These are phyloP conservation scores for Acrocephalus kingi DNA, from an alignment of 2,113 vertebrate species.

Conservation along the genomic window DNA sequence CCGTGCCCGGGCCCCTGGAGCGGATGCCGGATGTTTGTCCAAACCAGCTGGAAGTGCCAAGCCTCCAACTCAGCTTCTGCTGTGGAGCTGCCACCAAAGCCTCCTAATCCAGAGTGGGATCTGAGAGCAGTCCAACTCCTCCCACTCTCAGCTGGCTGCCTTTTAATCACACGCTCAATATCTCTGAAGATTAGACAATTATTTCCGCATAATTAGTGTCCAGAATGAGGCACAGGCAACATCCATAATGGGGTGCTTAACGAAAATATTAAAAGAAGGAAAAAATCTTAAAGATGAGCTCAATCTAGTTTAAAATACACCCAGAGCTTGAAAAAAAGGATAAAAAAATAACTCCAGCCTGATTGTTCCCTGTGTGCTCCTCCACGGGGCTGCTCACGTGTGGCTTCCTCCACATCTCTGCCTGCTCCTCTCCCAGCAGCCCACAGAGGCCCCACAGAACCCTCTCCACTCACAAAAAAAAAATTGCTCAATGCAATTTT, in stretches of 20 bases:
- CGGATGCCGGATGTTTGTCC: background rate
- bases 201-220: conserved; percentile 54
- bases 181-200: conserved; percentile 52
- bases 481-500: background rate
- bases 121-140: conserved; percentile 5
- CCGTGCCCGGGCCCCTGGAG: background rate
- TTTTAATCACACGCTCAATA: conserved; percentile 58
- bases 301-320: background rate
- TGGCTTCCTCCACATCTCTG: background rate
- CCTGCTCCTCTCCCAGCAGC: background rate
- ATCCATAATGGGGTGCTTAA: background rate
- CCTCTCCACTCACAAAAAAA: background rate
- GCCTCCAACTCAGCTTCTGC: background rate
- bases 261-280: background rate
- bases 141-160: conserved; percentile 36
- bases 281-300: background rate
- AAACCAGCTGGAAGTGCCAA: background rate
- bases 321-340: background rate
- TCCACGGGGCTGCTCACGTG: background rate
- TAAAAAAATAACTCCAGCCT: background rate
- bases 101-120: background rate
- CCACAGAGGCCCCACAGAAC: background rate
- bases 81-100: background rate
- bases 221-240: conserved; percentile 41
- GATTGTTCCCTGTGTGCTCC: background rate